phyloP scores from a whole-genome alignment of 2,797 vertebrate species.

The Malurus leucopterus region DNA sequence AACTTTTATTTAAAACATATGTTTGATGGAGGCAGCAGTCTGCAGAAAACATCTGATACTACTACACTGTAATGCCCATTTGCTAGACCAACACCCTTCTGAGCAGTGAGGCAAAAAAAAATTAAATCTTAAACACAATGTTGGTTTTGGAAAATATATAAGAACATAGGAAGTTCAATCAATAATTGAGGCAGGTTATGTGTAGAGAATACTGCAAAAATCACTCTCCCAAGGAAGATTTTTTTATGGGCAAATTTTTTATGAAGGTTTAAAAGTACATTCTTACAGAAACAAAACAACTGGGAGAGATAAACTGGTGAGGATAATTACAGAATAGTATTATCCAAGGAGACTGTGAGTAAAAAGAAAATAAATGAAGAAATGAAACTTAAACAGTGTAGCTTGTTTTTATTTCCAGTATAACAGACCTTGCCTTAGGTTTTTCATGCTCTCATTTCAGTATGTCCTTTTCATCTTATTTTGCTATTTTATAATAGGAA shows the following conservation, averaged over 20 bases:
- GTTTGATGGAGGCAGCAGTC: constrained; percentile 25
- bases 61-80: background rate
- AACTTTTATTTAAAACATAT: constrained; percentile 59
- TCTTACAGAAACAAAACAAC: background rate
- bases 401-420: background rate
- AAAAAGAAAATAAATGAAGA: background rate
- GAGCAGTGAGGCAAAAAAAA: background rate
- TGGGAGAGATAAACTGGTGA: background rate
- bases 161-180: background rate
- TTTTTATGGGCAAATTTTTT: background rate
- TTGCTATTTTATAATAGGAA: background rate
- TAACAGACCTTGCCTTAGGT: background rate
- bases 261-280: background rate
- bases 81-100: background rate
- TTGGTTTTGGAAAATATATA: constrained; percentile 1
- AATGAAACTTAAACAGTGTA: background rate
- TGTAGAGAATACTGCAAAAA: background rate
- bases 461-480: background rate
- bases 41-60: constrained; percentile 38
- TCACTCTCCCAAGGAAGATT: background rate
- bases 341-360: background rate
- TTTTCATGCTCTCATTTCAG: background rate
- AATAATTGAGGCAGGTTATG: background rate
- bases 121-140: background rate
- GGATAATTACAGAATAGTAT: background rate